phyloP scores from a whole-genome alignment of 2,113 vertebrate genomes.

The Chloropsis hardwickii region DNA sequence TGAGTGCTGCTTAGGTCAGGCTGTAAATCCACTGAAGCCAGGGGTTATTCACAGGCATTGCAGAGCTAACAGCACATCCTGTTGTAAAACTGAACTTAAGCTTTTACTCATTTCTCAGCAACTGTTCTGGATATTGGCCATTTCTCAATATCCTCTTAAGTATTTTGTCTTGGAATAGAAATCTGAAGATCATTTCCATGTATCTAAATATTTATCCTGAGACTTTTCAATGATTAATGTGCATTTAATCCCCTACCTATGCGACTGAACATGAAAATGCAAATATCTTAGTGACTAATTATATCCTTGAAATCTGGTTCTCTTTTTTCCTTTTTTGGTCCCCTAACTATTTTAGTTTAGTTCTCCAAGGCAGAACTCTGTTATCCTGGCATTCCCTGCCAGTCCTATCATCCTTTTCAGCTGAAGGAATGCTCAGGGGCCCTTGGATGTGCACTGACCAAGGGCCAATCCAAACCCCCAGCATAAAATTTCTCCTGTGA shows the following conservation, averaged over 20 bases:
- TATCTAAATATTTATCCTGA: slow-evolving; percentile 29
- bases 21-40: slow-evolving; percentile 1
- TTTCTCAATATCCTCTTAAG: not conserved
- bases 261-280: not conserved
- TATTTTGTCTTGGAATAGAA: slow-evolving; percentile 1
- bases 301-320: not conserved
- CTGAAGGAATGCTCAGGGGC: not conserved
- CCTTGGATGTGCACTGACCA: not conserved
- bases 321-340: not conserved
- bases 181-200: not conserved
- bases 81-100: not conserved
- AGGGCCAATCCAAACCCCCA: not conserved
- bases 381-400: not conserved
- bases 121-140: not conserved
- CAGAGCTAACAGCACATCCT: not conserved
- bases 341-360: not conserved
- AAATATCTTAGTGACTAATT: not conserved
- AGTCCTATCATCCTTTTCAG: not conserved
- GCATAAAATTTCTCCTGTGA: not conserved
- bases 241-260: slow-evolving; percentile 1
- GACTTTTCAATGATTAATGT: not conserved
- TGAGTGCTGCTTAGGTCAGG: not conserved
- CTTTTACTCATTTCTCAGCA: not conserved
- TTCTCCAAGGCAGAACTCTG: not conserved
- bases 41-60: not conserved